Base-by-base conservation (phyloP, 2,888 invertebrate species). In the Macaria liturata region DNA sequence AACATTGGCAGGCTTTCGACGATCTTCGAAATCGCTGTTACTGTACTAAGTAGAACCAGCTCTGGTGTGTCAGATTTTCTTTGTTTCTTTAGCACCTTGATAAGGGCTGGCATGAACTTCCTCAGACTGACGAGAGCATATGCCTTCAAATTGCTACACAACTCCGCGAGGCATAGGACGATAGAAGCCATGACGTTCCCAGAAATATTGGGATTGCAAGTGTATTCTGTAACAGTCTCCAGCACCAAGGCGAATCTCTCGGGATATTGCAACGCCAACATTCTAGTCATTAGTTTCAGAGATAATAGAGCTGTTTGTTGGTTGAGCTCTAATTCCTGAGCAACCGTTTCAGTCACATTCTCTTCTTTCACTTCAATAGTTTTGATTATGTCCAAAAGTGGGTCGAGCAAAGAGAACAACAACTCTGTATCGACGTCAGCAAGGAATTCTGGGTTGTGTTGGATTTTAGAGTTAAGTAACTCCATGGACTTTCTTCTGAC, bases 401-500 rank as follows among this genome's bases (percentile, higher is more conserved):
- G 93, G 0, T 93, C 91, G 0, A 96, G 84, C 43, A 97, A 75
- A 0, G 93, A 88, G 32, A 93, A 89, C 7, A 96, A 76, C 49
- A 93, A 75, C 0, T 83, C 76, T 8, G 86, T 84, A 40, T 91
- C 85, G 4, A 93, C 93, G 52, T 93, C 88, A 0, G 85, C 81
- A 50, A 95, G 94, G 69, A 94, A 94, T 62, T 93, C 93, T 3
- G 93, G 91, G 61, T 95, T 94, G 61, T 94, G 92, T 65, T 96
- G 95, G 5, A 98, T 90, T 83, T 98, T 97, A 6, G 93, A 93
- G 71, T 97, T 97, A 0, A 99, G 86, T 43, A 99, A 84, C 73
- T 98, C 98, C 85, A 99, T 93, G 0, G 97, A 95, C 78, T 97
- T 96, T 59, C 95, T 93, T 64, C 95, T 93, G 0, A 98, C 95